Conservation (phyloP, 2,113 vertebrate genomes). For the Mus spicilegus region DNA sequence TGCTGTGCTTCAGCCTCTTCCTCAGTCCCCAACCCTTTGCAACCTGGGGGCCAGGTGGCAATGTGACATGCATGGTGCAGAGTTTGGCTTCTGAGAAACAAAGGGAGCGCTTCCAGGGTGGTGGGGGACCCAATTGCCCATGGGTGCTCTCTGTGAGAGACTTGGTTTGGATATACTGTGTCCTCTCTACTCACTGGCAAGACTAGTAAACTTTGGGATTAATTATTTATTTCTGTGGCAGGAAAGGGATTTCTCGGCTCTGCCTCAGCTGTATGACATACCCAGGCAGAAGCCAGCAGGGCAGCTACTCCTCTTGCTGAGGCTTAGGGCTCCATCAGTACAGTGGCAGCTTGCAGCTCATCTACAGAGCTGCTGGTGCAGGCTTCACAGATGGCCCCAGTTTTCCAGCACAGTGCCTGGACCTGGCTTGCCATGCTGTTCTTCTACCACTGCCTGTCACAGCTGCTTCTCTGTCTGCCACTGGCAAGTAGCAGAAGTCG, state of each 20-base stretch:
- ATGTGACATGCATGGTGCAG: accelerated
- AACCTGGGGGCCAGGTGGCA: not conserved
- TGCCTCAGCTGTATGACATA: not conserved
- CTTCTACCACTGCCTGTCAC: not conserved
- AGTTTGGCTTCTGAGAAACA: not conserved
- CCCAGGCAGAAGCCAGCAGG: not conserved
- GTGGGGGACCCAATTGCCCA: accelerated
- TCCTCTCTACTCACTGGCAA: not conserved
- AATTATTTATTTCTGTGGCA: slow-evolving; percentile 57
- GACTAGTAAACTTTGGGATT: slow-evolving; percentile 47
- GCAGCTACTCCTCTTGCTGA: not conserved
- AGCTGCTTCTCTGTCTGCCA: not conserved
- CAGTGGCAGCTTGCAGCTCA: not conserved
- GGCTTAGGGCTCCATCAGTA: not conserved
- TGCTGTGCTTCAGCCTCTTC: not conserved
- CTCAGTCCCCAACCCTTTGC: not conserved
- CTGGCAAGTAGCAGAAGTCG: not conserved
- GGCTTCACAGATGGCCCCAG: not conserved
- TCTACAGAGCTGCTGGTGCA: not conserved
- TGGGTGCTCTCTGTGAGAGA: not conserved
- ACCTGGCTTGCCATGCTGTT: not conserved
- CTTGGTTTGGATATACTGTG: not conserved
- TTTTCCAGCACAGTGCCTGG: not conserved
- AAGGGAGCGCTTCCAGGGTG: not conserved
- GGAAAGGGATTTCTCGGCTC: not conserved